These are phyloP conservation scores for Amblyjoppa fuscipennis DNA, from an alignment of 2,888 invertebrate genomes.

Conservation along the genomic window DNA sequence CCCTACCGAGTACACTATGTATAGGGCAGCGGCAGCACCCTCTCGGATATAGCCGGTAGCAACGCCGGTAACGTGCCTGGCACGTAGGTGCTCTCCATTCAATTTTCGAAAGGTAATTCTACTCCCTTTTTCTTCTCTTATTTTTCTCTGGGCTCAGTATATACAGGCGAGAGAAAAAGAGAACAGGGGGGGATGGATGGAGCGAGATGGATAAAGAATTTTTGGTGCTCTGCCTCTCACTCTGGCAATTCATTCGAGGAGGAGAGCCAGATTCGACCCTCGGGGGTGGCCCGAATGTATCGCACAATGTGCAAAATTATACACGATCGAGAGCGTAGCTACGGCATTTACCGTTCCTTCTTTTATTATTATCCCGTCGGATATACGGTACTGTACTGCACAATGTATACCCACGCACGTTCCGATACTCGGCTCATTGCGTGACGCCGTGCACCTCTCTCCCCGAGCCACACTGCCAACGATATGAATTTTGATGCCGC, in stretches of 20 bases:
- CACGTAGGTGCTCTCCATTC: conserved; percentile 76
- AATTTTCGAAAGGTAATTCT: conserved; percentile 79
- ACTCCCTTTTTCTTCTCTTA: conserved; percentile 67
- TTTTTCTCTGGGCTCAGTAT: conserved; percentile 53
- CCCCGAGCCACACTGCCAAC: conserved; percentile 27
- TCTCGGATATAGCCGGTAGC: conserved; percentile 67
- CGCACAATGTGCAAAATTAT: conserved; percentile 81
- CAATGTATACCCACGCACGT: conserved; percentile 32
- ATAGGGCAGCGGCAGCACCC: conserved; percentile 21
- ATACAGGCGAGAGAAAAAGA: conserved; percentile 22
- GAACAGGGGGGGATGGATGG: background rate
- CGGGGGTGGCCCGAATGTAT: conserved; percentile 62
- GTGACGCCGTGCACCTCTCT: conserved; percentile 20
- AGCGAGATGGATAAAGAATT: conserved; percentile 49
- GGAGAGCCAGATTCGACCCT: conserved; percentile 50
- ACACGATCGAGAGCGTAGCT: conserved; percentile 72
- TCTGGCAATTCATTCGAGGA: conserved; percentile 39
- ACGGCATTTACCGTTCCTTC: conserved; percentile 11
- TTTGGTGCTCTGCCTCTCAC: conserved; percentile 39
- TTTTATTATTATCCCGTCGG: conserved; percentile 9
- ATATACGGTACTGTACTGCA: background rate
- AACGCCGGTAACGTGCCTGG: conserved; percentile 56
- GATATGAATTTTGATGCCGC: conserved; percentile 50
- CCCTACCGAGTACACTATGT: conserved; percentile 32
- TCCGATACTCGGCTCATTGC: conserved; percentile 52